Base-by-base conservation (phyloP, 2,113 vertebrate genomes). In the Enhydra lutris region DNA sequence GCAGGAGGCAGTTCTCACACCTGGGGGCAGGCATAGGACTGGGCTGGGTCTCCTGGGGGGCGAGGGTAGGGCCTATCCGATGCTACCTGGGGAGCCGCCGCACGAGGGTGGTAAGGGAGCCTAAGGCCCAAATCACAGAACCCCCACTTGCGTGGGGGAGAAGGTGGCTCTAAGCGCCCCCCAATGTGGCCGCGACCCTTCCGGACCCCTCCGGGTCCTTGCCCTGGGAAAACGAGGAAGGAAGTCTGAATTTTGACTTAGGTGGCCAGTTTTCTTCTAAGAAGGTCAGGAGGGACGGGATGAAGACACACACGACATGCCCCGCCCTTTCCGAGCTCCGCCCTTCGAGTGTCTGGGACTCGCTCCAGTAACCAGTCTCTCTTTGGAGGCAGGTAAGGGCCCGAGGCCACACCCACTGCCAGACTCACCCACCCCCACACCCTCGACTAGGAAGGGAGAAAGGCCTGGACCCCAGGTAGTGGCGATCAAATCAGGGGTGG, bases 1-100 rank as follows among this genome's bases (percentile, higher is more conserved):
- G 99, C 47, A 99, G 98, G 92, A 99, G 98, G 97, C 99, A 99
- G 97, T 99, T 99, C 98, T 99, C 99, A 88, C 99, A 99, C 97
- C 99, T 99, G 97, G 0, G 59, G 31, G 82, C 3, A 6, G 76
- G 74, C 80, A 95, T 26, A 89, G 0, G 1, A 4, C 39, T 45
- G 31, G 26, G 61, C 67, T 20, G 3, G n/a, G 1, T 69, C 45
- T 89, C 31, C 31, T 2, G 47, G 85, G 61, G 26, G 7, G 63
- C 6, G 1, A 63, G 81, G n/a, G 21, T 13, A 29, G 42, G 69
- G 20, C 18, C 87, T 39, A 79, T 29, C 9, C 15, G 4, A 4
- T 10, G 78, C 50, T 79, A 73, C 55, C 20, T 8, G 45, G 73
- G 42, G 45, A 21, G 20, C 47, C 10, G 9, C 45, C 24, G 47